phyloP scores from a whole-genome alignment of 1,140 invertebrate genomes.

The Papilio glaucus region DNA sequence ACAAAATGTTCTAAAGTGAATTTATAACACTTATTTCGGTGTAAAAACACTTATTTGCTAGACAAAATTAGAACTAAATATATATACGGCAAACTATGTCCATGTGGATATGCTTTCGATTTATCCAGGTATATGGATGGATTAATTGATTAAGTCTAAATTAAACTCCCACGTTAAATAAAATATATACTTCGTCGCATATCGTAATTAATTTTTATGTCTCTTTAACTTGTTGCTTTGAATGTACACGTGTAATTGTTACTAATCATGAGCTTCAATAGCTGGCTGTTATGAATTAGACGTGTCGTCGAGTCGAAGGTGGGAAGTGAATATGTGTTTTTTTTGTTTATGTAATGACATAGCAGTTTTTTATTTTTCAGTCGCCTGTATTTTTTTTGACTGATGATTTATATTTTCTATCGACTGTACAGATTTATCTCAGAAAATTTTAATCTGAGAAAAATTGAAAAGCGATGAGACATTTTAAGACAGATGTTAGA shows the following conservation, averaged over 20 bases:
- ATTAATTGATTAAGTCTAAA: neutral
- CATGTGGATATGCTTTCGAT: no score
- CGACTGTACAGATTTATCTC: no score
- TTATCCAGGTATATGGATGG: neutral
- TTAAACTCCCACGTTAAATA: neutral
- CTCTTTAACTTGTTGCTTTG: neutral
- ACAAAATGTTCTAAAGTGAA: no score
- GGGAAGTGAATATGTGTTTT: constrained; percentile 6
- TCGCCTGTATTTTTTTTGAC: neutral
- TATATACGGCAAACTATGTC: no score
- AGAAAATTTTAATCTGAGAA: no score
- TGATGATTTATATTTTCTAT: no score
- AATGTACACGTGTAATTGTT: constrained; percentile 9
- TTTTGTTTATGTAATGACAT: neutral
- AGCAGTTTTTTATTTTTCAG: constrained; percentile 4
- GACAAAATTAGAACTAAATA: no score
- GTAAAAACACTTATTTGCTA: no score
- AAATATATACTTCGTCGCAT: no score
- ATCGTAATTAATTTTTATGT: neutral
- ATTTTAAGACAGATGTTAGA: no score
- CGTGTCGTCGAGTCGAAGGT: neutral
- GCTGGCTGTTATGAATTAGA: constrained; percentile 19
- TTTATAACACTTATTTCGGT: no score
- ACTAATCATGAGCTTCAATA: constrained; percentile 24
- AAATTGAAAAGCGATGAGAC: no score